Percentiles rank a stretch among this genome's conserved stretches.
phyloP scores from a whole-genome alignment of 2,888 invertebrate genomes.

The Siphlonurus alternatus region DNA sequence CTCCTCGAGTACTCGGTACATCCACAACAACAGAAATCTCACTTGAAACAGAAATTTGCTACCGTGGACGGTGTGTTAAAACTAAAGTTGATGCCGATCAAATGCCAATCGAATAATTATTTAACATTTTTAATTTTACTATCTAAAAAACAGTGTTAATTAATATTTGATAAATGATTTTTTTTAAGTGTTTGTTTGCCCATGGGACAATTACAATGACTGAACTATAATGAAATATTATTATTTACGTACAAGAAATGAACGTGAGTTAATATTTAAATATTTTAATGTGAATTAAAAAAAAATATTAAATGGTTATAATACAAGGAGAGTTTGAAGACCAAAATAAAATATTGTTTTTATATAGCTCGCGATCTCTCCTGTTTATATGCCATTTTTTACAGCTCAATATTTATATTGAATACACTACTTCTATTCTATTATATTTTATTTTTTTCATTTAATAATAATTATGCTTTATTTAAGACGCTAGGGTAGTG shows the following conservation, averaged over 20 bases:
- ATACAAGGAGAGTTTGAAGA: too few relatives aligned
- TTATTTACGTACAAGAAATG: neutral
- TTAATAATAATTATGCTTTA: neutral
- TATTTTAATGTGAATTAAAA: neutral
- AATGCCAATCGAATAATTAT: conserved; percentile 4
- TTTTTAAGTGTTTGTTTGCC: neutral
- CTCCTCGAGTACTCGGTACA: conserved; percentile 37
- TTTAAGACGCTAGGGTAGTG: neutral
- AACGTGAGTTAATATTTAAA: neutral
- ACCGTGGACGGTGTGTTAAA: conserved; percentile 69
- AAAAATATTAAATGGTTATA: neutral
- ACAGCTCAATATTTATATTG: neutral
- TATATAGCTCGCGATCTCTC: neutral
- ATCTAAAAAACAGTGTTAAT: neutral
- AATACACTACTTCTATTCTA: neutral
- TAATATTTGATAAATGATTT: too few relatives aligned
- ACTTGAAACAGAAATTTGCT: conserved; percentile 78
- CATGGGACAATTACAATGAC: neutral
- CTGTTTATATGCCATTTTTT: neutral
- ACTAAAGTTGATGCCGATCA: conserved; percentile 19
- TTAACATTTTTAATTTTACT: neutral
- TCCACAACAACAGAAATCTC: conserved; percentile 67
- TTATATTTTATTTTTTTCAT: neutral
- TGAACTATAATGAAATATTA: neutral
- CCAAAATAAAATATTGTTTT: neutral